These are phyloP conservation scores for Chouioia cunea DNA, from an alignment of 2,888 invertebrate species.

Conservation along the genomic window DNA sequence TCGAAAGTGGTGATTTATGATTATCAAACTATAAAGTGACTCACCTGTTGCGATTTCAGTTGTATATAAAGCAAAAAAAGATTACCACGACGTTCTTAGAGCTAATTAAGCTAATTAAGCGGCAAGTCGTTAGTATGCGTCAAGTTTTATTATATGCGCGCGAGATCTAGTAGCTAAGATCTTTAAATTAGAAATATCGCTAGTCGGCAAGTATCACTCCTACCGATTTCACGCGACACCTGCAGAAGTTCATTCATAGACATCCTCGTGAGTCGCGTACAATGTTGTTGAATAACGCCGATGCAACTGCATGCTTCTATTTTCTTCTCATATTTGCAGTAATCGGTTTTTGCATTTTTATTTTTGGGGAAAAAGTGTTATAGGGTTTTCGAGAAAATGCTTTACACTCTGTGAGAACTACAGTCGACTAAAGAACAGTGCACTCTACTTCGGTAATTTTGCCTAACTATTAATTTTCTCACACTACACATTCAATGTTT, in stretches of 20 bases:
- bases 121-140: no score
- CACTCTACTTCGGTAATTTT: constrained; percentile 45
- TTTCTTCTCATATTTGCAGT: not conserved
- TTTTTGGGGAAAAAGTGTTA: constrained; percentile 57
- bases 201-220: constrained; percentile 48
- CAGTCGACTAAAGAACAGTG: constrained; percentile 56
- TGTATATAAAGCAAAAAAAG: no score
- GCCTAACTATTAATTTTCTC: constrained; percentile 43
- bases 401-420: constrained; percentile 64
- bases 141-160: no score
- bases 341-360: constrained; percentile 10
- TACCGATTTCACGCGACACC: constrained; percentile 37
- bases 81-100: no score
- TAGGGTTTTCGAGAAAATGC: constrained; percentile 56
- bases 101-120: no score
- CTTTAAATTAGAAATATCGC: constrained; percentile 63
- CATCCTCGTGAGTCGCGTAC: constrained; percentile 47
- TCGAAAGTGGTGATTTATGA: not conserved
- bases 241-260: constrained; percentile 24
- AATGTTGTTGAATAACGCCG: constrained; percentile 58
- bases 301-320: constrained; percentile 41
- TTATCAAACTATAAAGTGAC: no score
- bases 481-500: no score
- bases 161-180: constrained; percentile 57
- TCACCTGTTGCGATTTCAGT: no score